A percentile compares a stretch with the other conserved stretches of the same genome.
Evolutionary conservation across 2,797 vertebrate species (phyloP).

Genomic region (Cyclura pinguis): DNA sequence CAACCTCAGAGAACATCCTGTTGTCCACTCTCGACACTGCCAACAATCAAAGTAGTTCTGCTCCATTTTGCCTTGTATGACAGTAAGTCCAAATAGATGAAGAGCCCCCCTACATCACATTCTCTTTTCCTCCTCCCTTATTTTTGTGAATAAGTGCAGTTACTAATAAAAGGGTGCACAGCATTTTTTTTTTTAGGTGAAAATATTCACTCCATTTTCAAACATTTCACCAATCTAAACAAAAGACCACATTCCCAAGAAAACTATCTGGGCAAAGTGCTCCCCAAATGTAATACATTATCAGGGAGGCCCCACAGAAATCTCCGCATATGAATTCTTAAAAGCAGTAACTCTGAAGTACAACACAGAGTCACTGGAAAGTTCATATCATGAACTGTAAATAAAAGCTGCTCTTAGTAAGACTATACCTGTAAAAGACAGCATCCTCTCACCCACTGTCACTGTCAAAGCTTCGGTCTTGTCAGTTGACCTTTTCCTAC

Average conservation of each 20-base stretch:
- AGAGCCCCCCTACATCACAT: background rate
- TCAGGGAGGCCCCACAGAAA: background rate
- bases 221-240: background rate
- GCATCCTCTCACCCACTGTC: too few relatives aligned
- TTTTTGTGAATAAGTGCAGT: background rate
- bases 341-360: background rate
- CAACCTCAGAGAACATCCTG: too few relatives aligned
- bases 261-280: background rate
- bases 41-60: background rate
- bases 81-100: background rate
- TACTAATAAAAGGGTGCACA: background rate
- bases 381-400: background rate
- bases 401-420: background rate
- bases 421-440: background rate
- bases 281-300: background rate
- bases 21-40: background rate
- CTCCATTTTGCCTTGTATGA: background rate
- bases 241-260: background rate
- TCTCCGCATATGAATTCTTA: background rate
- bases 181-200: background rate
- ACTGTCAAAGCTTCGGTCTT: background rate
- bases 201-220: background rate
- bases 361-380: background rate
- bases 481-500: background rate
- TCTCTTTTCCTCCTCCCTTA: too few relatives aligned